phyloP scores from a whole-genome alignment of 2,797 vertebrate genomes.

The Sphaeramia orbicularis region DNA sequence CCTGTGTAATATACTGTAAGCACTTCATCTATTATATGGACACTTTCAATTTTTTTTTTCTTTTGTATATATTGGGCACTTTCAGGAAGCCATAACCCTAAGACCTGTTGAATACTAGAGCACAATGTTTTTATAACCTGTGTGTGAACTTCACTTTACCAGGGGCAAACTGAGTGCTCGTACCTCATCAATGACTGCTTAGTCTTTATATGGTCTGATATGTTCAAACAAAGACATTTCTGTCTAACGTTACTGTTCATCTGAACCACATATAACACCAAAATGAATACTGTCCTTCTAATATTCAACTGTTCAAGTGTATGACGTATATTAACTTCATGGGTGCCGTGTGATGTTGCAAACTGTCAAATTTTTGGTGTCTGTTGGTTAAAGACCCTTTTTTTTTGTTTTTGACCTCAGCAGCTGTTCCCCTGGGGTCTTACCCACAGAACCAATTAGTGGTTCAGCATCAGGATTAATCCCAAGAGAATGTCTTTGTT shows the following conservation, averaged over 20 bases:
- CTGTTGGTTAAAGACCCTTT: slow-evolving; percentile 26
- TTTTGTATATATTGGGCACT: slow-evolving; percentile 27
- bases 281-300: slow-evolving; percentile 8
- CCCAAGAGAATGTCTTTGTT: slow-evolving; percentile 62
- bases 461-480: slow-evolving; percentile 46
- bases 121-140: slow-evolving; percentile 66
- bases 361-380: slow-evolving; percentile 17
- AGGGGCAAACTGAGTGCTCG: slow-evolving; percentile 30
- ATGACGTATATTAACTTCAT: neutral
- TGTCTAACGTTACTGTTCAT: slow-evolving; percentile 33
- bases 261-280: neutral
- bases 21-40: slow-evolving; percentile 4
- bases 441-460: slow-evolving; percentile 59
- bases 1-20: slow-evolving; percentile 12
- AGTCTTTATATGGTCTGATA: slow-evolving; percentile 38
- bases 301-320: neutral
- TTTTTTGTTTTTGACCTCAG: slow-evolving; percentile 35
- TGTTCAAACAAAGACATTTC: slow-evolving; percentile 22
- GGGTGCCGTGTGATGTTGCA: slow-evolving; percentile 3
- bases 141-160: slow-evolving; percentile 54
- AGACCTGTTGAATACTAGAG: slow-evolving; percentile 46
- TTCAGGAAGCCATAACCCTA: slow-evolving; percentile 40
- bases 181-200: neutral
- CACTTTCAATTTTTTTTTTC: slow-evolving; percentile 24
- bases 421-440: slow-evolving; percentile 21